These are phyloP conservation scores for Bicyclus anynana DNA, from an alignment of 1,140 invertebrate genomes.

Conservation along the genomic window DNA sequence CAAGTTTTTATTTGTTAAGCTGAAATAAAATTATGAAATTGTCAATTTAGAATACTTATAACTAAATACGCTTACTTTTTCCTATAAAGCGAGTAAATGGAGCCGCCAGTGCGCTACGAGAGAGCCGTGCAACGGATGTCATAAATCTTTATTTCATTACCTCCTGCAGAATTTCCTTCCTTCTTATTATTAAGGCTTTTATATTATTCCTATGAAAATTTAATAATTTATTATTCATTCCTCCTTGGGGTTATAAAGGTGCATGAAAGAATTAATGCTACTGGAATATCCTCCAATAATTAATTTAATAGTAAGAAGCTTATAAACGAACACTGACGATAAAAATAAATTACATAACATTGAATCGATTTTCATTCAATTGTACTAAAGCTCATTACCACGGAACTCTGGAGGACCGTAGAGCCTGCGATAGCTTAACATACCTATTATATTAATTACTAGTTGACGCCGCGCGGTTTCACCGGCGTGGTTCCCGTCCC, in stretches of 20 bases:
- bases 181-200: slow-evolving; percentile 28
- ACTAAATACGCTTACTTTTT: slow-evolving; percentile 4
- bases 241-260: background rate
- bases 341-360: too few species aligned
- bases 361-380: too few species aligned
- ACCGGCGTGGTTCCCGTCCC: too few species aligned
- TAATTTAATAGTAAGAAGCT: too few species aligned
- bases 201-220: slow-evolving; percentile 22
- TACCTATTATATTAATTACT: too few species aligned
- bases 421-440: too few species aligned
- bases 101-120: slow-evolving; percentile 14
- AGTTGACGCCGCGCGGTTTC: too few species aligned
- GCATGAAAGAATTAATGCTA: background rate
- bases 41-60: background rate
- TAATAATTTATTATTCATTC: slow-evolving; percentile 13
- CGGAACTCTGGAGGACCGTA: too few species aligned
- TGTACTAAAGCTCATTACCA: too few species aligned
- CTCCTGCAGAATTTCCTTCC: slow-evolving; percentile 30
- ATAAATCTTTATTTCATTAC: slow-evolving; percentile 36
- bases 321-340: too few species aligned
- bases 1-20: background rate
- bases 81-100: slow-evolving; percentile 1
- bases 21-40: background rate
- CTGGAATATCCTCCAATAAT: too few species aligned
- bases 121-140: slow-evolving; percentile 27